Conservation (phyloP, 2,888 invertebrate genomes). For the Lycocerus yunnanus region DNA sequence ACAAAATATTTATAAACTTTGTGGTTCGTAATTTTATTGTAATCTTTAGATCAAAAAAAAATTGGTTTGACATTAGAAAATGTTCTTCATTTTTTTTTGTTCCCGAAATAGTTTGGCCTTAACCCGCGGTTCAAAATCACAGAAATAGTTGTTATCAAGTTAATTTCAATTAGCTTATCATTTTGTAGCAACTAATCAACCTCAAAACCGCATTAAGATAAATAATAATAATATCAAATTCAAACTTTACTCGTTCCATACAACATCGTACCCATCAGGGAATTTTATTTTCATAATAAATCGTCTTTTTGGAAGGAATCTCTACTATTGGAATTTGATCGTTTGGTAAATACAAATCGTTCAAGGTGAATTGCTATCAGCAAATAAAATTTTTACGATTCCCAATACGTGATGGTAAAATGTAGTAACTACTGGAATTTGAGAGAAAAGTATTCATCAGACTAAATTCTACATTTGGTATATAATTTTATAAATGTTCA, state of each 20-base stretch:
- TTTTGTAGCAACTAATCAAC: not conserved
- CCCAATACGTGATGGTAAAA: not conserved
- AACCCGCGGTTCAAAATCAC: not conserved
- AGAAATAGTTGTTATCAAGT: not conserved
- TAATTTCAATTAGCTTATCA: not conserved
- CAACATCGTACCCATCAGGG: too few relatives aligned
- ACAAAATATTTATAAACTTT: not conserved
- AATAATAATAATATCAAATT: too few relatives aligned
- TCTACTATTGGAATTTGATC: not conserved
- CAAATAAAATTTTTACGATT: not conserved
- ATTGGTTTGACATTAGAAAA: not conserved
- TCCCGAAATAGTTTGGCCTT: not conserved
- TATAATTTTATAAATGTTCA: too few relatives aligned
- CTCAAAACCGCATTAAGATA: not conserved
- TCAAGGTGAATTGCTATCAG: not conserved
- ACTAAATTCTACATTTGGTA: too few relatives aligned
- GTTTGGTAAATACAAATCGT: not conserved
- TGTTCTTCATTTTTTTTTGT: not conserved
- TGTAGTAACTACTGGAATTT: too few relatives aligned
- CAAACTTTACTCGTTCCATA: too few relatives aligned
- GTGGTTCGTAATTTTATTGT: not conserved
- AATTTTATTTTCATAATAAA: too few relatives aligned
- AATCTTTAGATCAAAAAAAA: not conserved
- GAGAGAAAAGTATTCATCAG: too few relatives aligned
- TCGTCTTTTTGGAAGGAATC: too few relatives aligned